Conservation (phyloP, 2,797 vertebrate species). For the Melanotaenia nigrans region DNA sequence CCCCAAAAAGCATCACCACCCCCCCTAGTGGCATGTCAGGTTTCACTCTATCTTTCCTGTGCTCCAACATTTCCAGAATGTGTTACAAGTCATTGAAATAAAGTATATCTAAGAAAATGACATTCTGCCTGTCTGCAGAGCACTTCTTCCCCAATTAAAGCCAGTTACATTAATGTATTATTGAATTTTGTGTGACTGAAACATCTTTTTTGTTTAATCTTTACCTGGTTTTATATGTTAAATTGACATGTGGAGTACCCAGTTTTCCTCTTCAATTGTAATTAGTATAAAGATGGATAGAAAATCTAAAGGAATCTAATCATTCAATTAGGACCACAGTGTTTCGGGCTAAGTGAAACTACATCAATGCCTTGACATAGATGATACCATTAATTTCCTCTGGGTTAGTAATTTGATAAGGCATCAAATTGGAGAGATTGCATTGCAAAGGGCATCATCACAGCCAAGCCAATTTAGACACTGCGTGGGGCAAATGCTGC, state of each 20-base stretch:
- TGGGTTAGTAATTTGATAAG: slow-evolving; percentile 83
- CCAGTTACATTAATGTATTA: slow-evolving; percentile 64
- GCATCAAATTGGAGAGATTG: slow-evolving; percentile 81
- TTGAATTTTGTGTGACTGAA: slow-evolving; percentile 61
- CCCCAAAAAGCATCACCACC: slow-evolving; percentile 72
- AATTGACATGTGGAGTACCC: slow-evolving; percentile 66
- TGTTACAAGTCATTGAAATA: slow-evolving; percentile 62
- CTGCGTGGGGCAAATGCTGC: slow-evolving; percentile 56
- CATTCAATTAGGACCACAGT: slow-evolving; percentile 80
- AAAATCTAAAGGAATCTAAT: slow-evolving; percentile 80
- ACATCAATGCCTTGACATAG: slow-evolving; percentile 78
- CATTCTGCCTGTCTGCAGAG: slow-evolving; percentile 47
- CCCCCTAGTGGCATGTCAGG: slow-evolving; percentile 76
- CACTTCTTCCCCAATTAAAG: slow-evolving; percentile 58
- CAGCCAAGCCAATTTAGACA: slow-evolving; percentile 78
- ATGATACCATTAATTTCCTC: slow-evolving; percentile 83
- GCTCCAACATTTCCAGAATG: slow-evolving; percentile 36
- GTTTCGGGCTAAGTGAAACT: slow-evolving; percentile 83
- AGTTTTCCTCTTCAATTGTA: slow-evolving; percentile 65
- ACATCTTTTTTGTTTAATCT: slow-evolving; percentile 45
- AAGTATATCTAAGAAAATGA: slow-evolving; percentile 58
- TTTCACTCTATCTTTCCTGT: slow-evolving; percentile 32
- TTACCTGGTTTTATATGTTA: slow-evolving; percentile 70
- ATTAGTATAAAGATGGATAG: slow-evolving; percentile 75
- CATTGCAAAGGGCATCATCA: slow-evolving; percentile 79